These are phyloP conservation scores for Drosophila sturtevanti DNA, from an alignment of 1,140 invertebrate genomes.

Conservation along the genomic window DNA sequence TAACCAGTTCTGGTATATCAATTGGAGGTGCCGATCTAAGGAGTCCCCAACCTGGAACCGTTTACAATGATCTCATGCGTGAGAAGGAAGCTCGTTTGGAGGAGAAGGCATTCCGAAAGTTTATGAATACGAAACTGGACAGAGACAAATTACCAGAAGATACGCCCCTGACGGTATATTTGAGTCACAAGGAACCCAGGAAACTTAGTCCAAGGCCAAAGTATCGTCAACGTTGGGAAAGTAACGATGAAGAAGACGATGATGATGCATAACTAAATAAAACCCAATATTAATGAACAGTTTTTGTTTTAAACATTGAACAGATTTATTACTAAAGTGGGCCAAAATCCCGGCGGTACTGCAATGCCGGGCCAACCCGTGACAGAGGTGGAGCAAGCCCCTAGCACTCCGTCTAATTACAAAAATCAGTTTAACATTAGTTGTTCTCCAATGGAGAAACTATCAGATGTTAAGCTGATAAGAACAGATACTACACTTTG, in stretches of 20 bases:
- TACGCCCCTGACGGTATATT: not conserved
- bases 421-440: slow-evolving; percentile 59
- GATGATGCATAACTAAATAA: not conserved
- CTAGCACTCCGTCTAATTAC: slow-evolving; percentile 45
- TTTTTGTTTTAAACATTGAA: too few species aligned
- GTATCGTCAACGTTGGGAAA: not conserved
- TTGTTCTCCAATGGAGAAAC: slow-evolving; percentile 57
- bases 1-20: not conserved
- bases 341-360: slow-evolving; percentile 83
- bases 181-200: not conserved
- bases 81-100: not conserved
- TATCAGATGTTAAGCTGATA: slow-evolving; percentile 86
- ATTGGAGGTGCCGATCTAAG: not conserved
- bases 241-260: not conserved
- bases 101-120: not conserved
- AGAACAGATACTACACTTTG: slow-evolving; percentile 86
- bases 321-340: not conserved
- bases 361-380: slow-evolving; percentile 83
- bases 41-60: too few species aligned
- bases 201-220: not conserved
- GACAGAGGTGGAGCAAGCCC: slow-evolving; percentile 60
- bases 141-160: slow-evolving; percentile 5
- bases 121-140: slow-evolving; percentile 3
- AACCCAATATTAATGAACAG: too few species aligned
- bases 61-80: not conserved